phyloP scores from a whole-genome alignment of 2,888 invertebrate genomes.

The Tetragnatha montana region DNA sequence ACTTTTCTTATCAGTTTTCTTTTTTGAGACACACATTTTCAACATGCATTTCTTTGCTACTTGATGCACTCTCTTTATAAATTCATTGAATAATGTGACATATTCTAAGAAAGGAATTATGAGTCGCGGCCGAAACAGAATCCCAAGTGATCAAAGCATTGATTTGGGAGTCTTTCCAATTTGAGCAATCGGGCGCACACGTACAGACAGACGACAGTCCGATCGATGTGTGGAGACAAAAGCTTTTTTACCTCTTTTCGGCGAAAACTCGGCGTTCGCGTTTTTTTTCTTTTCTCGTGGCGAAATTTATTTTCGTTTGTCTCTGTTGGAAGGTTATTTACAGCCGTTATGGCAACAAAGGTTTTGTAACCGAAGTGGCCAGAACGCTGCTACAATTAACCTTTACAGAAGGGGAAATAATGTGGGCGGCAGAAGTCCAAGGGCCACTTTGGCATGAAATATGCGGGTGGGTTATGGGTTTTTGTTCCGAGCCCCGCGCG shows the following conservation, averaged over 20 bases:
- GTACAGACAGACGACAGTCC: too few species aligned
- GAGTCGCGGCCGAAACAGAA: too few species aligned
- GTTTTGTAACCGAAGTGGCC: slow-evolving; percentile 69
- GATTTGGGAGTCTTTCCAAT: neutral
- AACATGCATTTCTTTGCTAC: too few species aligned
- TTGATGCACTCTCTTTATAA: too few species aligned
- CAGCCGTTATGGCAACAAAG: slow-evolving; percentile 68
- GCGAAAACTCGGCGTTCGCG: slow-evolving; percentile 48
- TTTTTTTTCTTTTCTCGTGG: slow-evolving; percentile 11
- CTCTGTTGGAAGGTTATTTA: slow-evolving; percentile 61
- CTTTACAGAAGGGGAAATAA: slow-evolving; percentile 64
- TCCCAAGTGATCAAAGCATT: too few species aligned
- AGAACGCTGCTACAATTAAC: slow-evolving; percentile 68
- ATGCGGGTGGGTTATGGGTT: slow-evolving; percentile 60
- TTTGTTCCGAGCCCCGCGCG: slow-evolving; percentile 56
- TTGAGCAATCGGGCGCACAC: neutral
- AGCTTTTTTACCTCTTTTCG: slow-evolving; percentile 50
- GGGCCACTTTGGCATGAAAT: slow-evolving; percentile 57
- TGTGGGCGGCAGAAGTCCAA: slow-evolving; percentile 45
- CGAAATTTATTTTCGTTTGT: slow-evolving; percentile 70
- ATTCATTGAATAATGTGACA: too few species aligned
- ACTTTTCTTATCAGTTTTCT: too few species aligned
- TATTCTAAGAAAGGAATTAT: too few species aligned
- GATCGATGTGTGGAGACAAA: slow-evolving; percentile 28
- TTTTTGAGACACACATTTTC: too few species aligned